phyloP scores from a whole-genome alignment of 2,113 vertebrate species.

The Saimiri boliviensis region DNA sequence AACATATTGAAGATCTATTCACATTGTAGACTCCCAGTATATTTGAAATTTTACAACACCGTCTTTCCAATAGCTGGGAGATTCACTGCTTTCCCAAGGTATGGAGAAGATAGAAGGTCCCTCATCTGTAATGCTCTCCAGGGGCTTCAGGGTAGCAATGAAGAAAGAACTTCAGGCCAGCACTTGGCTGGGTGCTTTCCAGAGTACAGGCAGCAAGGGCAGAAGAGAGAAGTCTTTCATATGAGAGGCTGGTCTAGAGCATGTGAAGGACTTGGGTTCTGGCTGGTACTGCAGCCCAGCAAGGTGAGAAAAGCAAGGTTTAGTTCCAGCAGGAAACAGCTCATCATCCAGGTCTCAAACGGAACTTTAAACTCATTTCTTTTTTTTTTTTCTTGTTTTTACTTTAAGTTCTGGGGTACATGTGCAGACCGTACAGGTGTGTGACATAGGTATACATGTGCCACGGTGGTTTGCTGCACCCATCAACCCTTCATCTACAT shows the following conservation, averaged over 20 bases:
- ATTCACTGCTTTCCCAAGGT: not conserved
- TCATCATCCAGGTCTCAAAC: not conserved
- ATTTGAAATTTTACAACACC: not conserved
- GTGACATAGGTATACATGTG: too few relatives aligned
- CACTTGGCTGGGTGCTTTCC: not conserved
- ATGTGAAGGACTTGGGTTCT: not conserved
- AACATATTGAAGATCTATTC: constrained; percentile 22
- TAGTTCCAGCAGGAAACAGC: not conserved
- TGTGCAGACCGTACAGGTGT: too few relatives aligned
- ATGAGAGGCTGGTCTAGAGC: not conserved
- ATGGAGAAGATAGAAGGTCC: not conserved
- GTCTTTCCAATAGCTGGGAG: not conserved
- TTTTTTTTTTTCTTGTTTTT: not conserved
- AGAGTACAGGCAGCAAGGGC: not conserved
- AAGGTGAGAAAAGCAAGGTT: not conserved
- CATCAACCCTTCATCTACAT: too few relatives aligned
- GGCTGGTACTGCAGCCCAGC: too few relatives aligned
- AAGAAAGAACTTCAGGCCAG: not conserved
- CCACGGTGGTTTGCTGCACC: too few relatives aligned
- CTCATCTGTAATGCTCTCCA: not conserved
- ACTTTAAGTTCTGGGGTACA: too few relatives aligned
- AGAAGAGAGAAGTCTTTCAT: not conserved
- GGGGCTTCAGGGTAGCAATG: not conserved
- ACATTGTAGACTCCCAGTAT: not conserved
- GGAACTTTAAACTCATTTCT: not conserved